A percentile compares a stretch with the other conserved stretches of the same genome.
Evolutionary conservation across 92 coral and sea anemone genomes (phyloP).

Genomic region (Phymanthus crucifer): DNA sequence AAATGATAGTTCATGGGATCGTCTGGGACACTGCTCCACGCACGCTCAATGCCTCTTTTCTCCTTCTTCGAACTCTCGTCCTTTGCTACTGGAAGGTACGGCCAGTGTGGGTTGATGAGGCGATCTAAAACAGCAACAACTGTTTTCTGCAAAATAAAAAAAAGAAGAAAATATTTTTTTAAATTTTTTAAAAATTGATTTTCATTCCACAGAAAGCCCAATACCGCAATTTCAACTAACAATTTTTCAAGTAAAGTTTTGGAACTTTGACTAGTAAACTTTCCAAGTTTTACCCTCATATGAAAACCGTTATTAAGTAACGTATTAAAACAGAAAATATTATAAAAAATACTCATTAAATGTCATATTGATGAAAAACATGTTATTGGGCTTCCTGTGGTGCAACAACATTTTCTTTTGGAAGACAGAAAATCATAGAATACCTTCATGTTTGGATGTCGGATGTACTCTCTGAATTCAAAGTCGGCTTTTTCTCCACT

Average conservation of each 20-base stretch:
- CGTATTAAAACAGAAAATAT: no score
- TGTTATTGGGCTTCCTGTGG: conserved; percentile 12
- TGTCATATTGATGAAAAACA: not conserved
- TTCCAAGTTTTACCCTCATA: no score
- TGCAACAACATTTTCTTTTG: not conserved
- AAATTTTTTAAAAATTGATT: not conserved
- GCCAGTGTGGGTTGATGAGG: conserved; percentile 93
- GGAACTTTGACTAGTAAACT: no score
- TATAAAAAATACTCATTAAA: no score
- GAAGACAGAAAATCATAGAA: not conserved
- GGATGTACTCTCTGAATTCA: conserved; percentile 65
- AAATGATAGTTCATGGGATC: conserved; percentile 93
- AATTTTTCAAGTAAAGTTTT: no score
- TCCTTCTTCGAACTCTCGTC: conserved; percentile 37
- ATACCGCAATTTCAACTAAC: no score
- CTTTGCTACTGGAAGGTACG: conserved; percentile 79
- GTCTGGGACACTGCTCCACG: conserved; percentile 97
- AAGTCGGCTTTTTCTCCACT: conserved; percentile 51
- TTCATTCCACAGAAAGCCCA: not conserved
- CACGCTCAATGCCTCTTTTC: conserved; percentile 72
- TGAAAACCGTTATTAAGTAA: no score
- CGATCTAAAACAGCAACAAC: conserved; percentile 89
- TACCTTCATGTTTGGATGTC: conserved; percentile 87
- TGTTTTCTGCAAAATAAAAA: conserved; percentile 84
- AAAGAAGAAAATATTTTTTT: not conserved